Conservation (phyloP, 2,113 vertebrate species). For the Sialia sialis region DNA sequence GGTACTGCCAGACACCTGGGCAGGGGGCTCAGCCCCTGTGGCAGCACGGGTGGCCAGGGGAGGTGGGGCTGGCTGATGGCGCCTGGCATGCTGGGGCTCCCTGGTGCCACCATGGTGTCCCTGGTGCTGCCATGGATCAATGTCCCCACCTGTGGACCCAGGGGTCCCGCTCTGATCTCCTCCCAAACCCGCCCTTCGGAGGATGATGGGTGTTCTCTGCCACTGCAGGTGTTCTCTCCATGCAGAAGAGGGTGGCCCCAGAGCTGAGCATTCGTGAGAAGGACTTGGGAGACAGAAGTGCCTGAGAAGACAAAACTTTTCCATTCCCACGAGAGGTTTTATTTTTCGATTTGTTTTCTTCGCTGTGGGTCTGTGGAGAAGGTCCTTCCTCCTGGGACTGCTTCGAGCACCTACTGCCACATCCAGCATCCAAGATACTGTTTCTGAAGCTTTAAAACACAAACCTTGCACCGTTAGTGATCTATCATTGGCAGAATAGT, state of each 20-base stretch:
- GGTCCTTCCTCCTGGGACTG: constrained; percentile 36
- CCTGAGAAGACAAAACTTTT: constrained; percentile 71
- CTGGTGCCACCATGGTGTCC: fast-evolving
- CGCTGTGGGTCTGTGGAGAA: constrained; percentile 46
- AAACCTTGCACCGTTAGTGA: neutral
- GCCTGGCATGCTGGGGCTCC: fast-evolving
- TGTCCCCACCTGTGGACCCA: neutral
- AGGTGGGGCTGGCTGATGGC: neutral
- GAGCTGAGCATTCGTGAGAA: constrained; percentile 40
- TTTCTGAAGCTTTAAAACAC: constrained; percentile 70
- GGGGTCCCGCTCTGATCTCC: neutral
- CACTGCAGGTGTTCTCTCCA: constrained; percentile 44
- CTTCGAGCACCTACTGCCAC: constrained; percentile 31
- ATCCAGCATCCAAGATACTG: constrained; percentile 30
- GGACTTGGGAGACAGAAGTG: constrained; percentile 73
- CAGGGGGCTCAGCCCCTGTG: fast-evolving
- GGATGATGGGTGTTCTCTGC: neutral
- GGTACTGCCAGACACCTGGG: neutral
- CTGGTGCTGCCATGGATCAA: fast-evolving
- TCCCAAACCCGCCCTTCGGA: fast-evolving
- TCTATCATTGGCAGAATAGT: constrained; percentile 37
- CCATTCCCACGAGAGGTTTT: constrained; percentile 65
- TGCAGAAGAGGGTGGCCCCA: constrained; percentile 59
- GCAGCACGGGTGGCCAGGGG: fast-evolving
- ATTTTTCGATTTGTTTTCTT: constrained; percentile 40